These are phyloP conservation scores for Cranoglanis bouderius DNA, from an alignment of 2,113 vertebrate genomes.

Conservation along the genomic window DNA sequence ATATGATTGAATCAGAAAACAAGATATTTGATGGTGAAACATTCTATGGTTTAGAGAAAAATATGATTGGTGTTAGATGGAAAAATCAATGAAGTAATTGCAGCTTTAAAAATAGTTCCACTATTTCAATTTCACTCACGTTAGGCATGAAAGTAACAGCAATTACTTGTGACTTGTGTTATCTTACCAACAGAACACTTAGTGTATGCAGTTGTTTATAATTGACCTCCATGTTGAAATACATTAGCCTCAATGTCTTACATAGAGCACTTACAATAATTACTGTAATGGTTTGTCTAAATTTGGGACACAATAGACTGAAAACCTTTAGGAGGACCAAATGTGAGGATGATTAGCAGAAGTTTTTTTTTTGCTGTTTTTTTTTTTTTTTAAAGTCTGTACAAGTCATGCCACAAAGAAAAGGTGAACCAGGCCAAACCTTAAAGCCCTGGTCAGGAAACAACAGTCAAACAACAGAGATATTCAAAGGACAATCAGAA, in stretches of 20 bases:
- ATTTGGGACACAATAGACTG: slow-evolving; percentile 60
- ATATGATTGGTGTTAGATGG: background rate
- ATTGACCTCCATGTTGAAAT: slow-evolving; percentile 50
- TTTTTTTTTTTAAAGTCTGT: too few species aligned
- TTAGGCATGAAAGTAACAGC: slow-evolving; percentile 24
- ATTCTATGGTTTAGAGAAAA: background rate
- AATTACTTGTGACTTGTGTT: slow-evolving; percentile 32
- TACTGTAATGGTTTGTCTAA: slow-evolving; percentile 60
- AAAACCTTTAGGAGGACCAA: slow-evolving; percentile 58
- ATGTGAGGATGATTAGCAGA: background rate
- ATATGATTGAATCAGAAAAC: background rate
- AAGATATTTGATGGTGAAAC: background rate
- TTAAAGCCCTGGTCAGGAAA: background rate
- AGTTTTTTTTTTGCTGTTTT: too few species aligned
- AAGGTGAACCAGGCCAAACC: background rate
- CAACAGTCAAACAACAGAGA: background rate
- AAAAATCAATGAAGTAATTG: background rate
- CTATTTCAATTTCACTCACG: background rate
- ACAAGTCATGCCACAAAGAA: background rate
- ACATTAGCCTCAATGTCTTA: slow-evolving; percentile 59
- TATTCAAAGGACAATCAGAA: background rate
- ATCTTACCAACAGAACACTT: slow-evolving; percentile 30
- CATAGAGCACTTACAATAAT: slow-evolving; percentile 58
- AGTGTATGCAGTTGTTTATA: slow-evolving; percentile 51
- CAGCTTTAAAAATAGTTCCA: background rate